A percentile compares a stretch with the other conserved stretches of the same genome.
Conservation (phyloP, 2,888 invertebrate species). For the Platypus cylindrus region DNA sequence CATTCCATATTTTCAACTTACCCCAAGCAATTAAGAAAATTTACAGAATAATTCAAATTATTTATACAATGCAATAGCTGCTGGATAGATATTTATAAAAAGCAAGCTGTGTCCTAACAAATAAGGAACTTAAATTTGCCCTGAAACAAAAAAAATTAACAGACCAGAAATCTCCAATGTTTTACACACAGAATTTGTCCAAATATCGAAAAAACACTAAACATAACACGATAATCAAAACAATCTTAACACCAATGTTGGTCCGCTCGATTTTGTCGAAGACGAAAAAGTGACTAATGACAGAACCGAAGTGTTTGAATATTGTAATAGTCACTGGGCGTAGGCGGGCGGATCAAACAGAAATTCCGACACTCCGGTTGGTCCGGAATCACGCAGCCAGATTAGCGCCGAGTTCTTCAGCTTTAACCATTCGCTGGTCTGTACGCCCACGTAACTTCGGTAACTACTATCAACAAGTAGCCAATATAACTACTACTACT, state of each 20-base stretch:
- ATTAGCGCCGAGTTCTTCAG: constrained; percentile 23
- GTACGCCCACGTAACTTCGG: constrained; percentile 29
- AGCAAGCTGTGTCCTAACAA: too few relatives aligned
- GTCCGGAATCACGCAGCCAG: constrained; percentile 31
- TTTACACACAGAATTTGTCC: too few relatives aligned
- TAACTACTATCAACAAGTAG: constrained; percentile 35
- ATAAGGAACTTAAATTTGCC: too few relatives aligned
- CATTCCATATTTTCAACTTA: too few relatives aligned
- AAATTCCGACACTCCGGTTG: constrained; percentile 30
- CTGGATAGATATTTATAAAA: too few relatives aligned
- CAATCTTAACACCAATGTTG: constrained; percentile 5
- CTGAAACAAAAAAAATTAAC: too few relatives aligned
- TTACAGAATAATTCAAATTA: too few relatives aligned
- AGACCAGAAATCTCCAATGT: too few relatives aligned
- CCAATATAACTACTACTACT: too few relatives aligned
- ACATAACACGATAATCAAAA: constrained; percentile 4
- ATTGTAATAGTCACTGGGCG: constrained; percentile 26
- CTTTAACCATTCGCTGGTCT: constrained; percentile 30
- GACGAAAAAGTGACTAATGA: constrained; percentile 28
- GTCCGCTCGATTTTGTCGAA: constrained; percentile 19
- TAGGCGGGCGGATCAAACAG: constrained; percentile 25
- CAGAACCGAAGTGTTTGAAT: constrained; percentile 19
- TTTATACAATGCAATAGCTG: too few relatives aligned
- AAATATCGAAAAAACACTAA: constrained; percentile 5
- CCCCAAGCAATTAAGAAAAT: too few relatives aligned